Evolutionary conservation across 2,888 invertebrate species (phyloP).

Genomic region (Lissonota sp.): DNA sequence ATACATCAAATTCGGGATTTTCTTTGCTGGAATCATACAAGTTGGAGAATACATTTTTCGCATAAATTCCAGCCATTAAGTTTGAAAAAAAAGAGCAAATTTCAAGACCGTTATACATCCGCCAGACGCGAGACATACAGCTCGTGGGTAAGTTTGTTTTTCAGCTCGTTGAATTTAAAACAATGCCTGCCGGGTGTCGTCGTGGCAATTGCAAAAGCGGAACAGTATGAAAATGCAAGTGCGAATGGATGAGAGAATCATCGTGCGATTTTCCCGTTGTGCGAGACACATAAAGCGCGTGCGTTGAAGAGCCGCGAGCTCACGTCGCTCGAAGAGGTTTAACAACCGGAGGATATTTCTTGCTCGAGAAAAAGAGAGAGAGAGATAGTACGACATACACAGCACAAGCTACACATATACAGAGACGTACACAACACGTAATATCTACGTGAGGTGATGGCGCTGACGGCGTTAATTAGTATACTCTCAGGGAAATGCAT

Average conservation of each 20-base stretch:
- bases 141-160: slow-evolving; percentile 54
- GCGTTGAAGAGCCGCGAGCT: slow-evolving; percentile 32
- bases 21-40: too few relatives aligned
- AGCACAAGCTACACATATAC: slow-evolving; percentile 1
- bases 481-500: slow-evolving; percentile 64
- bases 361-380: slow-evolving; percentile 22
- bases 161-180: slow-evolving; percentile 53
- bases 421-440: slow-evolving; percentile 44
- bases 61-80: too few relatives aligned
- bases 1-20: too few relatives aligned
- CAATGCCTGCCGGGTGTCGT: slow-evolving; percentile 37
- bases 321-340: slow-evolving; percentile 43
- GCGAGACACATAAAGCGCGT: neutral
- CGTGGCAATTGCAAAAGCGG: slow-evolving; percentile 36
- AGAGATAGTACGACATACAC: slow-evolving; percentile 17
- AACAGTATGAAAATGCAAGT: slow-evolving; percentile 56
- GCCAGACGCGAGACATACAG: neutral
- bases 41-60: too few relatives aligned
- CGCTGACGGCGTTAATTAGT: slow-evolving; percentile 66
- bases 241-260: slow-evolving; percentile 34
- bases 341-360: slow-evolving; percentile 62
- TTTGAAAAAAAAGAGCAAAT: too few relatives aligned
- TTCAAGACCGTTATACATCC: slow-evolving; percentile 4
- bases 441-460: slow-evolving; percentile 60
- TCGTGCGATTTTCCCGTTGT: slow-evolving; percentile 13